Evolutionary conservation across 2,113 vertebrate genomes (phyloP).

Genomic region (Gallinago jamesoni): DNA sequence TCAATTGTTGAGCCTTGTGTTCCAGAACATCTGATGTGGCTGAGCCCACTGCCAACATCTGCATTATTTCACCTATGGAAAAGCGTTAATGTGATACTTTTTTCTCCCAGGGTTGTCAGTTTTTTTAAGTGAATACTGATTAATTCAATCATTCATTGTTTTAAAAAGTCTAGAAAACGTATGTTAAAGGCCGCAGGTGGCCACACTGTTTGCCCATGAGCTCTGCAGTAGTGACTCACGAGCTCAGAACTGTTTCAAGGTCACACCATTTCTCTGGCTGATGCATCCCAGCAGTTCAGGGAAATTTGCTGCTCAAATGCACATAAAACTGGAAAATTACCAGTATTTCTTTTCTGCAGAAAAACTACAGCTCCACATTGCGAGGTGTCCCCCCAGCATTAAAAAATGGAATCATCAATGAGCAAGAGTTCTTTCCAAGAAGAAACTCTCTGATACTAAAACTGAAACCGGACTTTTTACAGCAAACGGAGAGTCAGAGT

Average conservation of each 20-base stretch:
- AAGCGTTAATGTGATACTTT: neutral
- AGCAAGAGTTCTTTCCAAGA: conserved; percentile 78
- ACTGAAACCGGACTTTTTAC: conserved; percentile 77
- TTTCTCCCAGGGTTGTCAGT: neutral
- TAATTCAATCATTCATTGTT: neutral
- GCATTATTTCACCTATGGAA: neutral
- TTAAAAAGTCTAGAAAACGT: neutral
- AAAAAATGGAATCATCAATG: conserved; percentile 81
- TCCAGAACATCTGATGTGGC: neutral
- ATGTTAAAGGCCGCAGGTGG: neutral
- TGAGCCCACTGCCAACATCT: neutral
- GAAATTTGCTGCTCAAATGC: neutral
- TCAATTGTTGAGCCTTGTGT: neutral
- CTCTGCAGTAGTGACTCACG: neutral
- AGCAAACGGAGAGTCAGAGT: conserved; percentile 60
- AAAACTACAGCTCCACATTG: conserved; percentile 87
- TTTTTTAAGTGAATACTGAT: neutral
- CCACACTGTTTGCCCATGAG: neutral
- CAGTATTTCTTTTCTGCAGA: conserved; percentile 72
- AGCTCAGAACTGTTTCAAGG: neutral
- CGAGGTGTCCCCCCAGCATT: conserved; percentile 78
- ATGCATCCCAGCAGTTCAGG: neutral
- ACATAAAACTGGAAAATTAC: neutral
- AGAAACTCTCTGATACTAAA: conserved; percentile 85
- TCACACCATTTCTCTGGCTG: neutral